Evolutionary conservation across 23 tunicate species (phyloP), one percentile per base, ranked within the genome.

Genomic region (Botrylloides violaceus): DNA sequence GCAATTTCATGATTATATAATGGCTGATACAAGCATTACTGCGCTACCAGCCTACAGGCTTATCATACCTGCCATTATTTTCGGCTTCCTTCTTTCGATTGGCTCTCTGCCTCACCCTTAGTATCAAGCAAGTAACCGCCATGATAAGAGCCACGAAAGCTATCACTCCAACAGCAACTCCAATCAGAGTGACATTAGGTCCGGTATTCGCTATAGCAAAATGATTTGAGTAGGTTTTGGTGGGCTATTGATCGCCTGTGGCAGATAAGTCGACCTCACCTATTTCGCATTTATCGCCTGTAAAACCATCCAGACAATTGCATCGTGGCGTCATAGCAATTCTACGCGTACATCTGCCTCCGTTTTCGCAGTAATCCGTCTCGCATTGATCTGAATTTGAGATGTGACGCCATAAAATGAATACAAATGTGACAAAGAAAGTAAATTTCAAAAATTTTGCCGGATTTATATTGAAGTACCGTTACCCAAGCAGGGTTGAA

Each of bases 311-410:
- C 12, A 1, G 60, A 68, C 74, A 68, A 68, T 25, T 43, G n/a
- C 74, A 68, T 68, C 74, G 36, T 19, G 74, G 74, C 37, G 30
- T 26, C 23, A n/a, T n/a, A 9, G 32, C 74, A 36, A 68, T 24
- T 43, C 74, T 68, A 24, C 26, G 50, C 19, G 32, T 66, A 50
- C 94, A 85, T 20, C 18, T 28, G 30, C 76, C 94, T 18, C 80
- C 80, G 64, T 85, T 79, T 23, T 48, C 61, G 66, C 94, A 85
- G 2, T 83, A 81, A 56, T 73, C 75, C 15, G 76, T 66, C n/a
- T 50, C 33, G 78, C 90, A 83, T 30, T 77, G 90, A 49, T 71
- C 90, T 83, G 81, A 43, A n/a, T n/a, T 47, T 47, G 12, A 47
- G 12, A 47, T 18, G 55, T 47, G 55, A 47, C 12, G 12, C 12